Evolutionary conservation across 2,888 invertebrate genomes (phyloP), one percentile per base, ranked within the genome.

Genomic region (Nebria brevicollis): DNA sequence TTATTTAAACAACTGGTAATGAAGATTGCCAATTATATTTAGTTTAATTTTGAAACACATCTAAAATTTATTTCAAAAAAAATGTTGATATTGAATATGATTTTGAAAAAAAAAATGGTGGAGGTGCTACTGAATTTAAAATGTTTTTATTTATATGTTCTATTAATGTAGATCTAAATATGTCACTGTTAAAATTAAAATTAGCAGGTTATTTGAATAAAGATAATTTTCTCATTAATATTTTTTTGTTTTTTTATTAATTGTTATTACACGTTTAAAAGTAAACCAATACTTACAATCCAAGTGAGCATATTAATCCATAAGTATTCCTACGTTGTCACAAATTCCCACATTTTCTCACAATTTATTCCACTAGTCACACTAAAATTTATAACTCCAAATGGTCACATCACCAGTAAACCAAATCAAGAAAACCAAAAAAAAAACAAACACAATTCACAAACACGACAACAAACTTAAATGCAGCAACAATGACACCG

Each of bases 271-370:
- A 70, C 13, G 26, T 75, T 72, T n/a, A 54, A 41, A 72, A 6
- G 11, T 10, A 75, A 25, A 75, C 15, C 41, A 13, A 54, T 72
- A 81, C 81, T 81, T 77, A 81, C 81, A 41, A 81, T 81, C 81
- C 81, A 81, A 81, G 77, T 77, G 66, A 81, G 77, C 81, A 81
- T 81, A 77, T 81, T 81, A 77, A 25, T 72, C 42, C 79, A 43
- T 41, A 68, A 26, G 25, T 75, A 80, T 80, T 72, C 72, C 75
- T 65, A 77, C 41, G 15, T 72, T 15, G 42, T 20, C 13, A 77
- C n/a, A 42, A 41, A 77, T 66, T 66, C 54, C 54, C 54, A 54
- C 54, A 54, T 54, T 54, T 54, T 54, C 54, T 54, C 54, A 54
- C 54, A 54, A 54, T 54, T 54, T 54, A 54, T 54, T 54, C 54